A percentile compares a stretch with the other conserved stretches of the same genome.
These are phyloP conservation scores for Meriones unguiculatus DNA, from an alignment of 2,113 vertebrate genomes.

Conservation along the genomic window DNA sequence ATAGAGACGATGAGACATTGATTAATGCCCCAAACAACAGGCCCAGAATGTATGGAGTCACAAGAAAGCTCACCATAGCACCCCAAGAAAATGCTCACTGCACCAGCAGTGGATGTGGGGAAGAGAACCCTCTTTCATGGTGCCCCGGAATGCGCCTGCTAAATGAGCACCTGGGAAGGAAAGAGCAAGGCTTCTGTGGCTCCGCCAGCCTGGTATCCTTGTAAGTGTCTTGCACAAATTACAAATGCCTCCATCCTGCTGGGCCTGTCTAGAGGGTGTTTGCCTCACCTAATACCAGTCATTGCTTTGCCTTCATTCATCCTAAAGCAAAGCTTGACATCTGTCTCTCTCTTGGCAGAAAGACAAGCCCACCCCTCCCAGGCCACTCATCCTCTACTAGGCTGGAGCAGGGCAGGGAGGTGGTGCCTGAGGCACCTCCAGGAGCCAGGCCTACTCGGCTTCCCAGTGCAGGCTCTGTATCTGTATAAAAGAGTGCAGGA, in stretches of 20 bases:
- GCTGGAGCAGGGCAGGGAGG: background rate
- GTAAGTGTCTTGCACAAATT: constrained; percentile 81
- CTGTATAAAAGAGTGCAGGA: background rate
- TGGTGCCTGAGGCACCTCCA: background rate
- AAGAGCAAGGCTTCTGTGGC: constrained; percentile 73
- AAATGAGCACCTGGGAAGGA: constrained; percentile 79
- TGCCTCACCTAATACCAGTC: constrained; percentile 74
- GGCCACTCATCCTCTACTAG: background rate
- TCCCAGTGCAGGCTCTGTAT: background rate
- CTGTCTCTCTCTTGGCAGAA: constrained; percentile 76
- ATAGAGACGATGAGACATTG: background rate
- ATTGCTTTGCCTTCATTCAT: constrained; percentile 74
- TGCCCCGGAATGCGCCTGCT: constrained; percentile 82
- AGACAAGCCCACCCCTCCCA: constrained; percentile 46
- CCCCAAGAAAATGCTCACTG: constrained; percentile 80
- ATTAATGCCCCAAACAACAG: constrained; percentile 68
- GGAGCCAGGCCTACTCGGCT: background rate
- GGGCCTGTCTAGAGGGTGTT: constrained; percentile 78
- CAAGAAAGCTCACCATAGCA: constrained; percentile 76
- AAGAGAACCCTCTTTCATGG: constrained; percentile 79
- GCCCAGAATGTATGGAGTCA: constrained; percentile 65
- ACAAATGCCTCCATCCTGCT: constrained; percentile 84
- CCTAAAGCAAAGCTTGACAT: constrained; percentile 78
- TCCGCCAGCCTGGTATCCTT: constrained; percentile 79
- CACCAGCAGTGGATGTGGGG: constrained; percentile 80